Evolutionary conservation across 35 echinoderm and acorn worm genomes (phyloP), one percentile per base, ranked within the genome.

Genomic region (Patiria miniata): DNA sequence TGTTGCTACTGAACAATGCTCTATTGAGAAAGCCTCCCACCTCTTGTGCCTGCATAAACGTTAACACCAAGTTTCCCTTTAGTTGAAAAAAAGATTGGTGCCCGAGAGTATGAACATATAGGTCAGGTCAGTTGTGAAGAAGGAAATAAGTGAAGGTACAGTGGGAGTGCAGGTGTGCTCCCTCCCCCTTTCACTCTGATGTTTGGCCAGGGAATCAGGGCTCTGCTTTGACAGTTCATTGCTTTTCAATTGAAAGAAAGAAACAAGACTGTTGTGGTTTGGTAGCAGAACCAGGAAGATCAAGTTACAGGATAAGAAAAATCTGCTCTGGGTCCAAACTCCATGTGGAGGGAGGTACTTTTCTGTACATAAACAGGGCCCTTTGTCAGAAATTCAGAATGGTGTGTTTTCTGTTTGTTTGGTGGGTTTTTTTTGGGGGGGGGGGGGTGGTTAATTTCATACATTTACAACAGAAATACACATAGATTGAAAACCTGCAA

Each of bases 31-130:
- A 32, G 21, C 65, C 65, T 73, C 65, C 65, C 65, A 73, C 65
- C 65, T 73, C 65, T 73, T 73, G 19, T 73, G 65, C n/a, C n/a
- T 60, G 57, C 57, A 21, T 60, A 60, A 18, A 60, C n/a, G n/a
- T n/a, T 60, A 60, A 60, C 57, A 60, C 57, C 57, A 26, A 18
- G 19, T 26, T 60, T 7, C 57, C 57, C 57, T 18, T 60, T 60
- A 60, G 57, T 18, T n/a, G 28, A 60, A 59, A n/a, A n/a, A 59
- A 60, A 60, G 28, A n/a, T n/a, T n/a, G n/a, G n/a, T n/a, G n/a
- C 42, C 42, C 42, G 65, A 73, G 34, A 10, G 19, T 23, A 32
- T 61, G 18, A 32, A 69, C 61, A 69, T 69, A 30, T 73, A 34
- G 65, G 65, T 73, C 65, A 73, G 65, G 65, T 73, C 65, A 7